Conservation (phyloP, 2,113 vertebrate species). For the Porphyrio hochstetteri region DNA sequence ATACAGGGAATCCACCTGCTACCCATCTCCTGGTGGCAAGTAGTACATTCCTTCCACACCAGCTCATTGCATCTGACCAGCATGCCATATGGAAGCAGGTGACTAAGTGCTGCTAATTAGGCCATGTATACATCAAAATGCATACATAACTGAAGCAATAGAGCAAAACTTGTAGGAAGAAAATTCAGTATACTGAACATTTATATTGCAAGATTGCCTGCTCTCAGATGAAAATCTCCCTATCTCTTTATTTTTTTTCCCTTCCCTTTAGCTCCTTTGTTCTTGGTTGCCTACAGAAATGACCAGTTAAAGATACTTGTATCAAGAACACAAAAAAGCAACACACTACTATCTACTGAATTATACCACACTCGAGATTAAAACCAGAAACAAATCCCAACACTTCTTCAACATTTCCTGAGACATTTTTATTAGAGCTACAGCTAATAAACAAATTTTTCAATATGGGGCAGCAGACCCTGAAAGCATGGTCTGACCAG, state of each 20-base stretch:
- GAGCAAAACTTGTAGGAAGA: neutral
- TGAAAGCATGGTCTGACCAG: slow-evolving; percentile 32
- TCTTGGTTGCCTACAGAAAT: neutral
- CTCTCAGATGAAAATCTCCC: neutral
- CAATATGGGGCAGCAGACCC: slow-evolving; percentile 11
- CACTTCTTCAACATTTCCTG: neutral
- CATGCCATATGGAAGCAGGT: rapidly evolving
- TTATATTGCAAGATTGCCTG: neutral
- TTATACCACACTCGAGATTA: neutral
- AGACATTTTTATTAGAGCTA: slow-evolving; percentile 38
- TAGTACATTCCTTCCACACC: rapidly evolving
- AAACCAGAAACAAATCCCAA: neutral
- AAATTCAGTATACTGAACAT: neutral
- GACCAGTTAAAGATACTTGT: neutral
- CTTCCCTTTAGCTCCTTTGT: neutral
- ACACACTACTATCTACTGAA: neutral
- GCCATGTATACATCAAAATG: rapidly evolving
- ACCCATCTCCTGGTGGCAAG: neutral
- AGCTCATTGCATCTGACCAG: neutral
- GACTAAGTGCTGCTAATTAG: neutral
- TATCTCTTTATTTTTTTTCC: no score
- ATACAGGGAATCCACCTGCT: neutral
- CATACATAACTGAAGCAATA: neutral
- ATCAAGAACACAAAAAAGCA: neutral
- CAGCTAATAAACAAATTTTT: slow-evolving; percentile 52